Base-by-base conservation (phyloP, 2,113 vertebrate species). In the Columbina picui region DNA sequence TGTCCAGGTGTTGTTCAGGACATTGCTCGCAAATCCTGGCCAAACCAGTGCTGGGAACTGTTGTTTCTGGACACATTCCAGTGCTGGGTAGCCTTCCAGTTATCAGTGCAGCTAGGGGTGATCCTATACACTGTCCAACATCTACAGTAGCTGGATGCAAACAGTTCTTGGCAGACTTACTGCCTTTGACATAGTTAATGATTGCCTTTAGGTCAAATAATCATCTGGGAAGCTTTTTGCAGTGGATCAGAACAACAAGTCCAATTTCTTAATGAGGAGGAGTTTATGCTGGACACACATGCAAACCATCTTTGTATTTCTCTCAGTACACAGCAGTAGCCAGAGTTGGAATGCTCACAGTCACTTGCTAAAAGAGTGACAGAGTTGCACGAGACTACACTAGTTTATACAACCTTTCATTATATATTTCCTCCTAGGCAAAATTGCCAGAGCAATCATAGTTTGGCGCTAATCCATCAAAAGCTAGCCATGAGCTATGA, bases 131-230 rank as follows among this genome's bases (percentile, higher is more conserved):
- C 32, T 84, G 34, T 56, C 47, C 87, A 76, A 26, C 36, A 82
- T 75, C 20, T 79, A 25, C 7, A 12, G 8, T 22, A 78, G 69
- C 81, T 70, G 32, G 49, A 45, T 34, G 23, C 47, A 92, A 90
- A 86, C 45, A 86, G 55, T 25, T 86, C 47, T 77, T 86, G 76
- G 88, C 47, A 89, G 34, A 86, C 12, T 12, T 55, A 16, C 12
- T 32, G 25, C 52, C 34, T 93, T 70, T 80, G 50, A 50, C 67
- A 63, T 61, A 93, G 85, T 94, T 95, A 95, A 95, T 94, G 7
- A 88, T 92, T 95, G 82, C 14, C 56, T 90, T 80, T 86, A 55
- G 15, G 68, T 74, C 63, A 84, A 83, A 80, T 71, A 74, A 59
- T 86, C 2, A 2, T n/a, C 50, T 70, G 55, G 41, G 38, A 86